These are phyloP conservation scores for Numenius phaeopus DNA, from an alignment of 2,797 vertebrate species.

Conservation along the genomic window DNA sequence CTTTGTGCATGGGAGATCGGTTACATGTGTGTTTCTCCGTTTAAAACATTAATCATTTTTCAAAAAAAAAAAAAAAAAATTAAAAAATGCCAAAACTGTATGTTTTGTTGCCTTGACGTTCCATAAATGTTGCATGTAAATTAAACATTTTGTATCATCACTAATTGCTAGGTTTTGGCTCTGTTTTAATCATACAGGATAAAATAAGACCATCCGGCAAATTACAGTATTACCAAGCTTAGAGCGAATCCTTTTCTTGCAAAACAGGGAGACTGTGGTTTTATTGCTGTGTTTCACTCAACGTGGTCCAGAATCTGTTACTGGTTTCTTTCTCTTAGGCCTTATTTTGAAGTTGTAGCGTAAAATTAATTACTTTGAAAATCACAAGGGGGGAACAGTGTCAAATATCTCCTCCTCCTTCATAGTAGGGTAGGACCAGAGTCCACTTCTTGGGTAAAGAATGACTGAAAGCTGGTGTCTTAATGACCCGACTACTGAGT, in stretches of 20 bases:
- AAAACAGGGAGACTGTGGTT: neutral
- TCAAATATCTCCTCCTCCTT: neutral
- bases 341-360: neutral
- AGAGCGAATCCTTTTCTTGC: neutral
- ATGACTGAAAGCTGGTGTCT: neutral
- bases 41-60: constrained; percentile 54
- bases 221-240: neutral
- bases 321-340: neutral
- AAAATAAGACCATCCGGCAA: neutral
- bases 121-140: constrained; percentile 80
- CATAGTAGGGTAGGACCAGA: neutral
- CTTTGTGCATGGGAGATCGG: constrained; percentile 72
- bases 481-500: neutral
- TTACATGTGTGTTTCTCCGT: constrained; percentile 55
- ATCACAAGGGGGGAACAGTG: neutral
- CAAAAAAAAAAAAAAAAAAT: neutral
- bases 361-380: neutral
- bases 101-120: constrained; percentile 72
- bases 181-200: neutral
- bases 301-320: neutral
- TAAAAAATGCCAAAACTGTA: constrained; percentile 46
- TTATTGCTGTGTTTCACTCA: neutral
- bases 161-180: constrained; percentile 4
- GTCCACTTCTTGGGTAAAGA: neutral
- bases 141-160: constrained; percentile 81